Evolutionary conservation across 2,888 invertebrate genomes (phyloP), one percentile per base, ranked within the genome.

Genomic region (Microplitis manilae): DNA sequence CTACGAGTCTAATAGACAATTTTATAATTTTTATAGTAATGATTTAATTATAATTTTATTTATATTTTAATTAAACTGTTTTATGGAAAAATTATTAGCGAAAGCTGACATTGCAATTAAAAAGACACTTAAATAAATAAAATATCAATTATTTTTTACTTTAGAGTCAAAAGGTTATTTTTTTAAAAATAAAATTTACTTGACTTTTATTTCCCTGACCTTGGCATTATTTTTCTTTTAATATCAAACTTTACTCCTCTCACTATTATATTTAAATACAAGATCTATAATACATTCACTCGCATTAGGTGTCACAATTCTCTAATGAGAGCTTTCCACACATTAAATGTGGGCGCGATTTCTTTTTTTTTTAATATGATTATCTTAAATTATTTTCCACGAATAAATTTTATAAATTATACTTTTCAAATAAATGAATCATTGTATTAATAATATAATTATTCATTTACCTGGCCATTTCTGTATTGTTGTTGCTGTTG

Each of bases 401-500:
- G 13, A 50, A 50, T 50, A 13, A 4, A 8, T 50, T 50, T 50
- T 50, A 50, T 50, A 13, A 13, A 50, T 50, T 50, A 50, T 13
- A 50, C 13, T 50, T 50, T 13, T 50, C 2, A 13, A 5, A 50
- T 50, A 38, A 67, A 38, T 30, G 13, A 9, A 38, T 9, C n/a
- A 67, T 72, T n/a, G 6, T 40, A 61, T 30, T 30, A 30, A 30
- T 13, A 6, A 61, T 38, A 15, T 39, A 38, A 61, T 30, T 15
- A 71, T 8, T 68, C 8, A 39, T 61, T 87, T 82, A 90, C 90
- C 86, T 90, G 90, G 82, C 90, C 90, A 83, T 90, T 90, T 80
- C 89, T 86, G 68, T 87, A 89, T 81, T 89, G 89, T 62, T 87
- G 87, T 61, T 88, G 91, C 81, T 92, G 93, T 87, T 90, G 93